Percentiles rank a stretch among this genome's conserved stretches.
Conservation (phyloP, 1,140 invertebrate species). For the Eriocheir sinensis region DNA sequence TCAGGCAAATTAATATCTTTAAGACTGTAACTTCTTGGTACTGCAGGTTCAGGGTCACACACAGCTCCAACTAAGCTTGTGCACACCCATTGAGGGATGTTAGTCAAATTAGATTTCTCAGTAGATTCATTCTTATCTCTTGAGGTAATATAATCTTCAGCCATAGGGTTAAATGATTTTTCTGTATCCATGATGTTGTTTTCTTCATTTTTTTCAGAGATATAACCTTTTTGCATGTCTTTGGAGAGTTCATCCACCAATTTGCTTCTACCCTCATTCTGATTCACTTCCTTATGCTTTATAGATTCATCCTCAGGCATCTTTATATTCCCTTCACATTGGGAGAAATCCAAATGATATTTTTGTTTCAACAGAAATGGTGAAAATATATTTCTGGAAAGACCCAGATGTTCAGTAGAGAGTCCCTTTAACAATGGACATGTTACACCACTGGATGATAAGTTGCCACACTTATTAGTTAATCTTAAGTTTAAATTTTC, state of each 20-base stretch:
- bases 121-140: neutral
- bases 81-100: neutral
- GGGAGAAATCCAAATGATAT: neutral
- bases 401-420: neutral
- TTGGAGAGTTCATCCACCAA: neutral
- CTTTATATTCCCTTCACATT: neutral
- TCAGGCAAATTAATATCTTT: neutral
- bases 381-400: too few relatives aligned
- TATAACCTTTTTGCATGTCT: neutral
- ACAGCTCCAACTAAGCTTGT: neutral
- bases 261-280: neutral
- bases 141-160: neutral
- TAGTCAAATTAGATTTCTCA: neutral
- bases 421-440: neutral
- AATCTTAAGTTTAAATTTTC: too few relatives aligned
- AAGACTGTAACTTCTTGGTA: neutral
- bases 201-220: neutral
- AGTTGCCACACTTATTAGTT: neutral
- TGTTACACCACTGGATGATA: neutral
- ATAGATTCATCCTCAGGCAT: neutral
- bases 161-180: neutral
- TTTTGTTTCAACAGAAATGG: neutral
- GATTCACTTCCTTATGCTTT: neutral
- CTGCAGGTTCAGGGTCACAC: neutral
- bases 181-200: neutral